Evolutionary conservation across 1,140 invertebrate genomes (phyloP), one percentile per base, ranked within the genome.

Genomic region (Bacillus rossius): DNA sequence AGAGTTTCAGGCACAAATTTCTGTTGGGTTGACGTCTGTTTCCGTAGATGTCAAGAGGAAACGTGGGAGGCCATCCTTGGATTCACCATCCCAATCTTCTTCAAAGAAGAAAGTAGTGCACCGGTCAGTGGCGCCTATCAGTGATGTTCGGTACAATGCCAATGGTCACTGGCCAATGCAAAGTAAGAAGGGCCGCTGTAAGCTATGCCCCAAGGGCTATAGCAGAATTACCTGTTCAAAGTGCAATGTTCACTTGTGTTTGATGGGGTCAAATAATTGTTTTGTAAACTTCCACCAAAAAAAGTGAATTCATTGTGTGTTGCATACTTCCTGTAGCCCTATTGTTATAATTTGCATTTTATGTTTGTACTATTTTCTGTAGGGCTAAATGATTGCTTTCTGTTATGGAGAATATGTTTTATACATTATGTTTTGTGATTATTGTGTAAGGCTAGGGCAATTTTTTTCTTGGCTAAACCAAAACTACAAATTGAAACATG

Each of bases 151-250:
- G 19, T 49, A 25, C 37, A 25, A 57, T 23, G 13, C 1, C 0
- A 20, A 40, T 51, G 43, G 34, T 5, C 55, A 57, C 47, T 57
- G 43, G 55, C 43, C 55, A 40, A 29, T 20, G 4, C 34, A 49
- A 13, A 26, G 62, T 62, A 57, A 69, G 49, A 61, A 65, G 66
- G 60, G 57, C 61, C 61, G 55, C 42, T 69, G 65, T 53, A 69
- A 69, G 63, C 61, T 51, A 5, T 50, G 48, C 8, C 14, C 26
- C 19, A 49, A 2, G 26, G 47, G 20, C 4, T 49, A n/a, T 19
- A 26, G 7, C 14, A 50, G 48, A 22, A 1, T 50, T 2, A 22
- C 25, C 23, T 50, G 22, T 16, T 14, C 16, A 3, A 50, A 50
- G 48, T 50, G 48, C 34, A 29, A 50, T 2, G 34, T 26, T 16